A percentile compares a stretch with the other conserved stretches of the same genome.
These are phyloP conservation scores for Drosophila neotestacea DNA, from an alignment of 2,888 invertebrate species.

Conservation along the genomic window DNA sequence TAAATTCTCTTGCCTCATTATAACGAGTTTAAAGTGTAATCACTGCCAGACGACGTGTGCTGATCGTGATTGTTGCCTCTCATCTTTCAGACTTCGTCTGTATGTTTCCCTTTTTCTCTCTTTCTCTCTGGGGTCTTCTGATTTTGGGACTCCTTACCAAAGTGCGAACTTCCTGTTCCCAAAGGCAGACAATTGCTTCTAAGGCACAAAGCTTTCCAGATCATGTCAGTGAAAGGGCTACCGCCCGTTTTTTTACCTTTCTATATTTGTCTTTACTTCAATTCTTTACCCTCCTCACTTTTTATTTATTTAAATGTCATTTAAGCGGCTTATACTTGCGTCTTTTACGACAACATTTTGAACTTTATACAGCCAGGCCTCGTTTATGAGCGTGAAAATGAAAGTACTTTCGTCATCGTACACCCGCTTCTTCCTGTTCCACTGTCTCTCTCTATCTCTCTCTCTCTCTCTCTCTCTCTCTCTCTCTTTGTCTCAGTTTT, in stretches of 20 bases:
- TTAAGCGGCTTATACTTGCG: slow-evolving; percentile 74
- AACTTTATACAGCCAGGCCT: slow-evolving; percentile 55
- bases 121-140: slow-evolving; percentile 1
- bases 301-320: slow-evolving; percentile 76
- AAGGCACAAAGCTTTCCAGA: slow-evolving; percentile 12
- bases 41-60: slow-evolving; percentile 68
- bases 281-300: slow-evolving; percentile 35
- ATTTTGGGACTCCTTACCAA: slow-evolving; percentile 45
- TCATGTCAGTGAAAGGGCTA: slow-evolving; percentile 66
- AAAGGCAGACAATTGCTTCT: slow-evolving; percentile 18
- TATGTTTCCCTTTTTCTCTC: slow-evolving; percentile 14
- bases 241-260: slow-evolving; percentile 56
- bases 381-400: slow-evolving; percentile 75
- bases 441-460: slow-evolving; percentile 10
- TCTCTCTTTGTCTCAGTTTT: slow-evolving; percentile 5
- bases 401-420: slow-evolving; percentile 73
- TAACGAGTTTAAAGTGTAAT: slow-evolving; percentile 63
- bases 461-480: slow-evolving; percentile 10
- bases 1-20: slow-evolving; percentile 65
- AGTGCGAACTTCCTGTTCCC: slow-evolving; percentile 76
- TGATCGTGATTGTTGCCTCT: slow-evolving; percentile 27
- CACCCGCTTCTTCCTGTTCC: neutral
- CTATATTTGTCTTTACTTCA: slow-evolving; percentile 49
- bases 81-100: slow-evolving; percentile 3
- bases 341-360: slow-evolving; percentile 66